Base-by-base conservation (phyloP, 2,113 vertebrate species). In the Raphicerus campestris region DNA sequence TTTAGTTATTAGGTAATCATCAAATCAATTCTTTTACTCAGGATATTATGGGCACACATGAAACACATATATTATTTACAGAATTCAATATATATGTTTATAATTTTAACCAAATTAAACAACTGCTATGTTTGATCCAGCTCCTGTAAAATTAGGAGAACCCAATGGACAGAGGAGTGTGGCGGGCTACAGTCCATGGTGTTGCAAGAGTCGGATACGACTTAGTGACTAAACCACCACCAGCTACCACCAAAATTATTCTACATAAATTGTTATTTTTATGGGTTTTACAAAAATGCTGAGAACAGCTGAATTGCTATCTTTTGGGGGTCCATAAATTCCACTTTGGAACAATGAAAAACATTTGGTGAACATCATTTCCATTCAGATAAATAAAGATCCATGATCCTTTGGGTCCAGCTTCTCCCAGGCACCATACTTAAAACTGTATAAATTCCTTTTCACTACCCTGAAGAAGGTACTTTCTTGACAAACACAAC, bases 201-300 rank as follows among this genome's bases (percentile, higher is more conserved):
- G 10, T 39, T 22, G 66, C n/a, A 73, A 39, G n/a, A 39, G n/a
- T 73, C 0, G 19, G 19, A 73, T 17, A 39, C 0, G 10, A 39
- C 66, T 73, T 22, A 39, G n/a, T 39, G n/a, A 22, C 10, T 70
- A 39, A 39, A 6, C 19, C n/a, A 70, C 66, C 10, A 70, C 10
- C 66, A 73, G 10, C 19, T 6, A 70, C 66, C 66, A 22, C n/a
- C 66, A 73, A 70, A 73, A 66, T 66, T 58, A 83, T 92, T 87
- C 8, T 78, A 66, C 20, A 7, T 49, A 84, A 32, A 78, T 7
- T 89, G 17, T 56, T 80, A 49, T 89, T 95, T 89, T 47, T 30
- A 80, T 58, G 55, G 13, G 10, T 80, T 97, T 97, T 97, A 9
- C 75, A 70, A 19, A 91, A 97, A 91, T 58, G 22, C 39, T 75